phyloP scores from a whole-genome alignment of 2,888 invertebrate species.

The Brachypalpus laphriformis region DNA sequence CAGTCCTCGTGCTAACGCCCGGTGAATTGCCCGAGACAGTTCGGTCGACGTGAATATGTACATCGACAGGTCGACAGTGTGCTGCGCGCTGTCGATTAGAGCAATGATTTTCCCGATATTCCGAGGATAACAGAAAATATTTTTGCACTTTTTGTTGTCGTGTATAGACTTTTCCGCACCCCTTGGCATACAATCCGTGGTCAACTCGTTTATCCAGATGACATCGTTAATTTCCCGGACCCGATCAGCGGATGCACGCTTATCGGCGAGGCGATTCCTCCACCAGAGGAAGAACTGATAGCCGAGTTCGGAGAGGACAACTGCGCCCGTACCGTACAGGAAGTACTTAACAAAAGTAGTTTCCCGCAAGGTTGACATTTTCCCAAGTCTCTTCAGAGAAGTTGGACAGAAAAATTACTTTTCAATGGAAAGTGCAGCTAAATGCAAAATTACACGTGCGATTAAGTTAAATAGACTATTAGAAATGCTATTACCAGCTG shows the following conservation, averaged over 20 bases:
- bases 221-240: constrained; percentile 55
- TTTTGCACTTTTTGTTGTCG: constrained; percentile 29
- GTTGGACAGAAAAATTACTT: not conserved
- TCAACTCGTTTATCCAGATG: constrained; percentile 56
- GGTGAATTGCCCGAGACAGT: constrained; percentile 75
- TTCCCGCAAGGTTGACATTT: constrained; percentile 10
- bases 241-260: not conserved
- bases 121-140: constrained; percentile 51
- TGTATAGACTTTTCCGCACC: not conserved
- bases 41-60: constrained; percentile 78
- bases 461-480: constrained; percentile 35
- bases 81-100: constrained; percentile 77
- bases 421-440: constrained; percentile 54
- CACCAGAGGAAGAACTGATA: constrained; percentile 32
- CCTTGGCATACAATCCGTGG: constrained; percentile 27
- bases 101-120: constrained; percentile 75
- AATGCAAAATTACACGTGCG: constrained; percentile 70
- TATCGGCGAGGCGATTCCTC: constrained; percentile 29
- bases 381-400: not conserved
- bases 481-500: constrained; percentile 65
- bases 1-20: constrained; percentile 78
- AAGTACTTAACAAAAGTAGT: constrained; percentile 22
- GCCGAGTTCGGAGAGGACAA: constrained; percentile 41
- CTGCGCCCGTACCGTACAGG: constrained; percentile 37
- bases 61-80: constrained; percentile 80